These are phyloP conservation scores for Micrasema minimum DNA, from an alignment of 1,140 invertebrate genomes.

Conservation along the genomic window DNA sequence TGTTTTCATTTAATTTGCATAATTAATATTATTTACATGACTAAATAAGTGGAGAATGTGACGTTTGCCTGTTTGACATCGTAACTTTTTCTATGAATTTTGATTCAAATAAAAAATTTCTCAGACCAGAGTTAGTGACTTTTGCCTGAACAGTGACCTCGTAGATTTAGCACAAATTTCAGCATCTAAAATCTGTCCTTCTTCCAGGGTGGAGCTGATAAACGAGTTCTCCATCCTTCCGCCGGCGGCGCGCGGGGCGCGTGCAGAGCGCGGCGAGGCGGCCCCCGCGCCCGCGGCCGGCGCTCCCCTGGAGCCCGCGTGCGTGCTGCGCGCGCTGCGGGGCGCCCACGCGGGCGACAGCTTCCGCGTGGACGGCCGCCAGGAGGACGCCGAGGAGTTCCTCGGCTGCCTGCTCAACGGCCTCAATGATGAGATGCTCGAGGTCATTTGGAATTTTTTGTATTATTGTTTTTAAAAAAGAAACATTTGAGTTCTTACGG, in stretches of 20 bases:
- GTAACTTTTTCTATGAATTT: no score
- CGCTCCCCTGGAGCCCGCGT: slow-evolving; percentile 82
- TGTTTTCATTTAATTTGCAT: no score
- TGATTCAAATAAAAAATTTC: no score
- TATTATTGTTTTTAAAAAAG: no score
- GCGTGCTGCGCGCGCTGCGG: slow-evolving; percentile 80
- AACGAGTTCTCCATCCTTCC: slow-evolving; percentile 75
- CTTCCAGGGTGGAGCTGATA: slow-evolving; percentile 70
- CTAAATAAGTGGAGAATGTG: no score
- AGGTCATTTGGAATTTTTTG: slow-evolving; percentile 72
- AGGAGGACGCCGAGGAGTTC: slow-evolving; percentile 97
- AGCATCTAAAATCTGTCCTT: no score
- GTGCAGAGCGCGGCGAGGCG: slow-evolving; percentile 56
- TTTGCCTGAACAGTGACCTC: no score
- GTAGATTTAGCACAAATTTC: no score
- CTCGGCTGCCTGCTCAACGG: slow-evolving; percentile 91
- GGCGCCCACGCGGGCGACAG: slow-evolving; percentile 67
- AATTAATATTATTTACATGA: no score
- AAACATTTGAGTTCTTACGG: no score
- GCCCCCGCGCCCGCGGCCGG: slow-evolving; percentile 27
- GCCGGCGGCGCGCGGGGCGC: slow-evolving; percentile 64
- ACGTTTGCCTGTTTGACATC: no score
- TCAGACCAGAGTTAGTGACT: no score
- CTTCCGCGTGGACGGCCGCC: slow-evolving; percentile 74
- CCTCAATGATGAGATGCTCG: slow-evolving; percentile 95